Evolutionary conservation across 37 sponge, comb jelly and placozoan genomes (phyloP).

Genomic region (Aplysina aerophoba): DNA sequence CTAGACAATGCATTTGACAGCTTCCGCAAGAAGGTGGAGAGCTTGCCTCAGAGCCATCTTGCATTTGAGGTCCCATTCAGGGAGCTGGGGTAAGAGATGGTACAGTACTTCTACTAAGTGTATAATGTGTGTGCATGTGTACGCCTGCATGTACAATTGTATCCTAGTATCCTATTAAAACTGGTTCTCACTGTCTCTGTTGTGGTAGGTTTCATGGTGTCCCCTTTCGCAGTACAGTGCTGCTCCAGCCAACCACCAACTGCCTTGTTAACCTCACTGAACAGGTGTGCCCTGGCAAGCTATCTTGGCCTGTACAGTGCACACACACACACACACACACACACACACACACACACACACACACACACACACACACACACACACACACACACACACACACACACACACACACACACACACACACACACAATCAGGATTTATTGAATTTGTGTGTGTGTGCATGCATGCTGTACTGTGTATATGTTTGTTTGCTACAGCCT

Average conservation of each 20-base stretch:
- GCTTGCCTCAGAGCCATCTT: slow-evolving; percentile 68
- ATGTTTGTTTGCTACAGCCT: slow-evolving; percentile 63
- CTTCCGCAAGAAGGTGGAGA: slow-evolving; percentile 86
- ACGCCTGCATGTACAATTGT: background rate
- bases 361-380: no score
- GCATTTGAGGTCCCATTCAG: slow-evolving; percentile 93
- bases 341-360: no score
- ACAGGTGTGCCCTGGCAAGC: slow-evolving; percentile 32
- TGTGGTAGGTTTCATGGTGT: slow-evolving; percentile 90
- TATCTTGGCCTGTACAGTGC: background rate
- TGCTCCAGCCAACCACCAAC: slow-evolving; percentile 94
- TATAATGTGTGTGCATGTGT: background rate
- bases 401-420: no score
- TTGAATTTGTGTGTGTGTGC: no score
- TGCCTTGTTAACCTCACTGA: slow-evolving; percentile 94
- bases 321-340: no score
- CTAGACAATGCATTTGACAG: slow-evolving; percentile 93
- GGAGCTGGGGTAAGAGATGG: slow-evolving; percentile 78
- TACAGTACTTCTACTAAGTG: background rate
- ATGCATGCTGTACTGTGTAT: background rate
- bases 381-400: no score
- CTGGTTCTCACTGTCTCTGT: background rate
- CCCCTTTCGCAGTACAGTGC: slow-evolving; percentile 86
- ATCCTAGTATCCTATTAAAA: background rate
- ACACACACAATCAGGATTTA: no score